Conservation (phyloP, 2,113 vertebrate species). For the Pitta sordida region DNA sequence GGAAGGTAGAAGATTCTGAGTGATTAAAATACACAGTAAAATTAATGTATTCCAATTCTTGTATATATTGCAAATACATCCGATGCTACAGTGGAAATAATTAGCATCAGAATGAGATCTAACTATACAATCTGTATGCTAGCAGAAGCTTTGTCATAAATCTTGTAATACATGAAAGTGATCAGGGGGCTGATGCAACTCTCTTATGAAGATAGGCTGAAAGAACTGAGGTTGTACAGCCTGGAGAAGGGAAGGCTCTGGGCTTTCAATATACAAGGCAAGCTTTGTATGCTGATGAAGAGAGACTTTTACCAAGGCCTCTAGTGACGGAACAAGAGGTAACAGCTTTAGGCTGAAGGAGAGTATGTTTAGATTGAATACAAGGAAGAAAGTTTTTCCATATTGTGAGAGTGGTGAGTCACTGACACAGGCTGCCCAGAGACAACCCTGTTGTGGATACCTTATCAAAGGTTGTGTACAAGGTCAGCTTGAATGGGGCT, state of each 20-base stretch:
- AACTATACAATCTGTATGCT: not conserved
- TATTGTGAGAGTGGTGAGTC: not conserved
- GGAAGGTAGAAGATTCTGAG: not conserved
- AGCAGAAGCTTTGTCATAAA: not conserved
- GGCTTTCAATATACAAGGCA: not conserved
- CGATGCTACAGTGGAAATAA: not conserved
- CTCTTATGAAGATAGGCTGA: not conserved
- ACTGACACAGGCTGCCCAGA: not conserved
- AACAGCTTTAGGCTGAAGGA: not conserved
- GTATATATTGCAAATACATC: not conserved
- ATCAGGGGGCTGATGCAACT: not conserved
- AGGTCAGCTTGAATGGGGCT: not conserved
- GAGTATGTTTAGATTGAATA: not conserved
- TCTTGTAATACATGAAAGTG: not conserved
- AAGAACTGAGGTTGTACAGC: not conserved
- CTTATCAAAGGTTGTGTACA: rapidly evolving
- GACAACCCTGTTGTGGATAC: not conserved
- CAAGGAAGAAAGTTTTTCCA: not conserved
- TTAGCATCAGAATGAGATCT: not conserved
- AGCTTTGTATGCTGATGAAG: not conserved
- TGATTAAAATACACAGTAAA: not conserved
- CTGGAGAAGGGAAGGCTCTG: not conserved
- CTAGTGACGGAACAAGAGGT: not conserved
- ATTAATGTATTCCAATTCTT: not conserved
- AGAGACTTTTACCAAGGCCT: not conserved